Conservation (phyloP, 2,888 invertebrate species). For the Eurytoma adleriae region DNA sequence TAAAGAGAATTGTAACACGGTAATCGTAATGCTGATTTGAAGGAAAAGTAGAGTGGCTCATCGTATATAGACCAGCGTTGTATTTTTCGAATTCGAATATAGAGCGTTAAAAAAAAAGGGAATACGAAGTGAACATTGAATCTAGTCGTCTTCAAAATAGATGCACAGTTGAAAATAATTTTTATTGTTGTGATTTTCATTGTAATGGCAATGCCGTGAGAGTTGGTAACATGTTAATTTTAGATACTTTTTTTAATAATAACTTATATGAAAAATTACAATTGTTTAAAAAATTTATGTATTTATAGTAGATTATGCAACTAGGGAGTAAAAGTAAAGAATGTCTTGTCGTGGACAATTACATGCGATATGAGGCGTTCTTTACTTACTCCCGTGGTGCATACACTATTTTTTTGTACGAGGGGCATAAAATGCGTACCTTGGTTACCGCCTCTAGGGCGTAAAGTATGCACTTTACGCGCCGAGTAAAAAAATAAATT, state of each 20-base stretch:
- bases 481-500: too few species aligned
- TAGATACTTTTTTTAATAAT: conserved; percentile 13
- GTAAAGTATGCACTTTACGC: too few species aligned
- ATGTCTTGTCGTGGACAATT: too few species aligned
- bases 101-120: conserved; percentile 11
- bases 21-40: conserved; percentile 26
- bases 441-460: too few species aligned
- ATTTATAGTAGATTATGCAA: too few species aligned
- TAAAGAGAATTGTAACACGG: conserved; percentile 23
- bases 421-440: too few species aligned
- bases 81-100: conserved; percentile 43
- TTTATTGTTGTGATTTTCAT: conserved; percentile 35
- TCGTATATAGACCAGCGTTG: conserved; percentile 31
- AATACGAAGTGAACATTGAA: background rate
- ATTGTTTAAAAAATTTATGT: conserved; percentile 27
- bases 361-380: too few species aligned
- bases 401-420: too few species aligned
- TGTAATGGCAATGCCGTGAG: background rate
- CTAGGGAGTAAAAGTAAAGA: too few species aligned
- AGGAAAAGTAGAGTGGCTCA: conserved; percentile 7
- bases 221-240: conserved; percentile 17
- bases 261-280: conserved; percentile 2
- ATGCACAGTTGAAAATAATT: conserved; percentile 44
- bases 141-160: background rate
- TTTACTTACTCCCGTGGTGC: too few species aligned